Conservation (phyloP, 2,888 invertebrate genomes). For the Melinopterus prodromus region DNA sequence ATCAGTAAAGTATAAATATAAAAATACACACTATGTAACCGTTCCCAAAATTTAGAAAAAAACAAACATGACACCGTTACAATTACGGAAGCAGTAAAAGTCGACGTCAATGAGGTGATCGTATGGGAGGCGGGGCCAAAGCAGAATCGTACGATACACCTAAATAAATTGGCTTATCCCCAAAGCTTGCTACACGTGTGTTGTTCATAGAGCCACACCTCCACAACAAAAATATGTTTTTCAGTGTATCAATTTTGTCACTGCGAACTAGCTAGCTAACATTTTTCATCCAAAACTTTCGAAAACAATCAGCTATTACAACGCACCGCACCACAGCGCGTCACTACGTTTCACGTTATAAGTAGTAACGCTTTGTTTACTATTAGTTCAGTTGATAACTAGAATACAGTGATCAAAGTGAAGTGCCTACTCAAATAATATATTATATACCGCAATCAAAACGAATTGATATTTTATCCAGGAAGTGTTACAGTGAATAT, state of each 20-base stretch:
- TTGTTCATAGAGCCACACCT: neutral
- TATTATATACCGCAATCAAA: neutral
- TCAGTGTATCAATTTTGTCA: neutral
- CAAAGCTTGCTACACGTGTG: slow-evolving; percentile 11
- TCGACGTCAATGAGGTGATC: slow-evolving; percentile 19
- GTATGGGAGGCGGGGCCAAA: slow-evolving; percentile 10
- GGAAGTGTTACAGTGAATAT: no score
- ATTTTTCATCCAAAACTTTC: neutral
- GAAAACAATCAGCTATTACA: neutral
- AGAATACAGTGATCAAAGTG: neutral
- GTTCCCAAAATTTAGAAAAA: neutral
- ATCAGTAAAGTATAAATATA: neutral
- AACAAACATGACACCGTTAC: neutral
- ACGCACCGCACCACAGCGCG: neutral
- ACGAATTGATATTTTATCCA: neutral
- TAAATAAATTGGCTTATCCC: slow-evolving; percentile 24
- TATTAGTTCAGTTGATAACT: neutral
- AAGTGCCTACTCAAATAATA: neutral
- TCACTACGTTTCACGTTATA: neutral
- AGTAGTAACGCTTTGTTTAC: neutral
- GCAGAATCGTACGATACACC: slow-evolving; percentile 21
- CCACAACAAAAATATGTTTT: slow-evolving; percentile 18
- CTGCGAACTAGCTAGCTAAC: neutral
- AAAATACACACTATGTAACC: neutral
- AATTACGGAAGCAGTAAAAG: slow-evolving; percentile 14